Percentiles rank a stretch among this genome's conserved stretches.
These are phyloP conservation scores for Litocranius walleri DNA, from an alignment of 2,113 vertebrate species.

Conservation along the genomic window DNA sequence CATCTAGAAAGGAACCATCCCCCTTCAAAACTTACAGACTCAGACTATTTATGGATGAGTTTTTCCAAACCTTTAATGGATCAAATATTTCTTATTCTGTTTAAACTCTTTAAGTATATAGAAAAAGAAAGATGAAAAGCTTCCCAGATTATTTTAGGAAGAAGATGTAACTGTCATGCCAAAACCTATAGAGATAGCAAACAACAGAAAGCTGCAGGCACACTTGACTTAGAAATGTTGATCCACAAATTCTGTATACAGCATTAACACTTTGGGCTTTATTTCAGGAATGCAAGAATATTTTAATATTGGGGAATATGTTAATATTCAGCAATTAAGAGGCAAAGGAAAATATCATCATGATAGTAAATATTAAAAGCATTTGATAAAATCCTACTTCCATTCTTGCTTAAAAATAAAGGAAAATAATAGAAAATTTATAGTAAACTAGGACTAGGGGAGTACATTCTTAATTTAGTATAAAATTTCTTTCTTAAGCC, in stretches of 20 bases:
- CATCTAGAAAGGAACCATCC: background rate
- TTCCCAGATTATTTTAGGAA: constrained; percentile 1
- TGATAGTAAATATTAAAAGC: background rate
- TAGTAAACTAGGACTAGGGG: background rate
- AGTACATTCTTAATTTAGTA: background rate
- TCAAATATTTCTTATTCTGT: background rate
- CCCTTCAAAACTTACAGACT: background rate
- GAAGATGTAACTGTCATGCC: background rate
- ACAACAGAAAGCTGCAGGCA: background rate
- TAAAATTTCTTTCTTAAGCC: background rate
- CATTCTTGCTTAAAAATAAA: background rate
- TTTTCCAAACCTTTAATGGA: background rate
- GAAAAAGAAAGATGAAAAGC: background rate
- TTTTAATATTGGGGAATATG: background rate
- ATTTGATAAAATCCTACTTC: background rate
- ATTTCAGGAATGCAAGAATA: background rate
- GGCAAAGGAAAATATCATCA: background rate
- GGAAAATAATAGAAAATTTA: background rate
- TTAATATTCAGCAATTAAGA: background rate
- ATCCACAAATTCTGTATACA: background rate
- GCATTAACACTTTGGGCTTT: background rate
- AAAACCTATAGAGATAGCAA: background rate
- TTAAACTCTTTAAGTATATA: background rate
- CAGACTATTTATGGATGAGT: background rate
- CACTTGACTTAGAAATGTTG: background rate